Percentiles rank a stretch among this genome's conserved stretches.
These are phyloP conservation scores for Coremacera marginata DNA, from an alignment of 2,888 invertebrate species.

Conservation along the genomic window DNA sequence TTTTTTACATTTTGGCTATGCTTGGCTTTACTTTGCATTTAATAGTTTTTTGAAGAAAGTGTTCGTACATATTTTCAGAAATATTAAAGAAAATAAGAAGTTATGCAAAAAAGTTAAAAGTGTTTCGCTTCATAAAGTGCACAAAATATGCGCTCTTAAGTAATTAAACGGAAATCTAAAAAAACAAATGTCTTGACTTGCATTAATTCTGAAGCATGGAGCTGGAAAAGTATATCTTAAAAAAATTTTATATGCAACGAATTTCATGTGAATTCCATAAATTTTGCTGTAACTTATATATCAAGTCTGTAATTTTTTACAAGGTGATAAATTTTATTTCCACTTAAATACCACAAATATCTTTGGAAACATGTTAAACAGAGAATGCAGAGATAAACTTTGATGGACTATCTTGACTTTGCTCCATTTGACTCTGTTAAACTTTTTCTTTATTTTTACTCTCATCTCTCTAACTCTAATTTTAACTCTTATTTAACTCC, in stretches of 20 bases:
- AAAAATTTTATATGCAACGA: too few species aligned
- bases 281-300: too few species aligned
- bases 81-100: background rate
- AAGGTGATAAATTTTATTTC: too few species aligned
- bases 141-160: background rate
- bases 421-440: too few species aligned
- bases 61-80: background rate
- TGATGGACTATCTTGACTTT: too few species aligned
- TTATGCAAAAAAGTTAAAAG: background rate
- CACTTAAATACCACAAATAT: too few species aligned
- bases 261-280: background rate
- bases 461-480: too few species aligned
- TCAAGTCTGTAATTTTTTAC: too few species aligned
- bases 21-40: background rate
- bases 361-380: too few species aligned
- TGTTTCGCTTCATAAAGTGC: constrained; percentile 17
- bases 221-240: background rate
- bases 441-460: too few species aligned
- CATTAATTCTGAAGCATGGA: background rate
- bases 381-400: too few species aligned
- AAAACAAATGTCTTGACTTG: background rate
- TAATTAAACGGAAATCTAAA: constrained; percentile 18
- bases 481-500: too few species aligned
- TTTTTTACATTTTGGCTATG: background rate
- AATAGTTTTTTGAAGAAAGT: constrained; percentile 20